These are phyloP conservation scores for Leptinotarsa rubiginosa DNA, from an alignment of 2,888 invertebrate species.

Conservation along the genomic window DNA sequence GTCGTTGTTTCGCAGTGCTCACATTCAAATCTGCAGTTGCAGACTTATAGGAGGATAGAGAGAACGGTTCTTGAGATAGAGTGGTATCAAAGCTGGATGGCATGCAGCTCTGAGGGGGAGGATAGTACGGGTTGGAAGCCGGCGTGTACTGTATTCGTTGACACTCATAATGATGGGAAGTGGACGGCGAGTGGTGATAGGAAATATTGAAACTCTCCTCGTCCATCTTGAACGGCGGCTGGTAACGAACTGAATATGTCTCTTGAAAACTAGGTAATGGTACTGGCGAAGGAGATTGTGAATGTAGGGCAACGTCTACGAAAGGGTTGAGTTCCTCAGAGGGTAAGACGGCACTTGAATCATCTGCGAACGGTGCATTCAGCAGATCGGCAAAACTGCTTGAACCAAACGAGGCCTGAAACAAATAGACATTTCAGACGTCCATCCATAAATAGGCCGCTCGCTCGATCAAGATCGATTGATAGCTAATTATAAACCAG, in stretches of 20 bases:
- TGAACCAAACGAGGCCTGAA: conserved; percentile 82
- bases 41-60: conserved; percentile 67
- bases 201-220: conserved; percentile 83
- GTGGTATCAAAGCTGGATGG: conserved; percentile 68
- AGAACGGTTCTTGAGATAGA: conserved; percentile 71
- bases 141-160: conserved; percentile 71
- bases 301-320: conserved; percentile 72
- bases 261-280: conserved; percentile 88
- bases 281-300: conserved; percentile 65
- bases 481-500: conserved; percentile 40
- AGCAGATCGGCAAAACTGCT: conserved; percentile 82
- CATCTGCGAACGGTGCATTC: conserved; percentile 80
- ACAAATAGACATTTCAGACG: conserved; percentile 39
- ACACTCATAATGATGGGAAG: conserved; percentile 71
- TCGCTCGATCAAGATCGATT: conserved; percentile 35
- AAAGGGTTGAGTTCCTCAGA: conserved; percentile 82
- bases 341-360: conserved; percentile 73
- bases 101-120: conserved; percentile 70
- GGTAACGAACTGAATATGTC: conserved; percentile 83
- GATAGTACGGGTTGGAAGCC: conserved; percentile 69
- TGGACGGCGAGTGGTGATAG: conserved; percentile 71
- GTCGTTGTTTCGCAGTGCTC: conserved; percentile 75
- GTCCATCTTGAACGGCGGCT: conserved; percentile 82
- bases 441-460: conserved; percentile 40
- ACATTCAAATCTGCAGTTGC: conserved; percentile 75